These are phyloP conservation scores for Pachyuromys duprasi DNA, from an alignment of 2,797 vertebrate genomes.

Conservation along the genomic window DNA sequence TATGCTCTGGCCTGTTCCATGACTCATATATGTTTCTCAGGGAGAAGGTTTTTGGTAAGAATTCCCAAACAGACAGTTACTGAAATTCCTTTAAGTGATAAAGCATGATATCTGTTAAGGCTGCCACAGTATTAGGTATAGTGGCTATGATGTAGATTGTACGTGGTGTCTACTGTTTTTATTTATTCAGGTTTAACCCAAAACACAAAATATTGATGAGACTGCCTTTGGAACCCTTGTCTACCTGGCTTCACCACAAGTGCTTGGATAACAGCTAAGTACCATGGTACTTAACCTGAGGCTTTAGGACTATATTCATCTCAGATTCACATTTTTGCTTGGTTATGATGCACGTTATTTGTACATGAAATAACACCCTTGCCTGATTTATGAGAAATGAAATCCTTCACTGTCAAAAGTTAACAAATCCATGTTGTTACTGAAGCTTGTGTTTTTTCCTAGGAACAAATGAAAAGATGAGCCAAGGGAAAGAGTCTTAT, in stretches of 20 bases:
- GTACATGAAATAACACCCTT: neutral
- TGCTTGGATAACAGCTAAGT: too few species aligned
- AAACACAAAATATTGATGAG: neutral
- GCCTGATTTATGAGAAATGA: neutral
- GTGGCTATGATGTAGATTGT: neutral
- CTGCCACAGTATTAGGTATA: neutral
- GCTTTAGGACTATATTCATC: neutral
- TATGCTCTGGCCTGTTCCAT: neutral
- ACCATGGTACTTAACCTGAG: neutral
- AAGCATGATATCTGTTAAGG: neutral
- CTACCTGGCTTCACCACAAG: too few species aligned
- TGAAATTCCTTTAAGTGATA: neutral
- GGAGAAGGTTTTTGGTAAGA: neutral
- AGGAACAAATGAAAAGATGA: neutral
- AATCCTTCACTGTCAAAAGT: neutral
- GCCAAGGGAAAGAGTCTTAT: neutral
- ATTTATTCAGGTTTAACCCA: neutral
- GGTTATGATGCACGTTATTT: neutral
- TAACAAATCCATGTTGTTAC: neutral
- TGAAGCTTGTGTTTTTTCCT: neutral
- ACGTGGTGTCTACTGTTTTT: neutral
- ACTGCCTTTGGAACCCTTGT: neutral
- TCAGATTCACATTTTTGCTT: neutral
- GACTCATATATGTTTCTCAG: neutral
- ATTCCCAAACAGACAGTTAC: neutral